A percentile compares a stretch with the other conserved stretches of the same genome.
These are phyloP conservation scores for Setipinna tenuifilis DNA, from an alignment of 2,797 vertebrate genomes.

Conservation along the genomic window DNA sequence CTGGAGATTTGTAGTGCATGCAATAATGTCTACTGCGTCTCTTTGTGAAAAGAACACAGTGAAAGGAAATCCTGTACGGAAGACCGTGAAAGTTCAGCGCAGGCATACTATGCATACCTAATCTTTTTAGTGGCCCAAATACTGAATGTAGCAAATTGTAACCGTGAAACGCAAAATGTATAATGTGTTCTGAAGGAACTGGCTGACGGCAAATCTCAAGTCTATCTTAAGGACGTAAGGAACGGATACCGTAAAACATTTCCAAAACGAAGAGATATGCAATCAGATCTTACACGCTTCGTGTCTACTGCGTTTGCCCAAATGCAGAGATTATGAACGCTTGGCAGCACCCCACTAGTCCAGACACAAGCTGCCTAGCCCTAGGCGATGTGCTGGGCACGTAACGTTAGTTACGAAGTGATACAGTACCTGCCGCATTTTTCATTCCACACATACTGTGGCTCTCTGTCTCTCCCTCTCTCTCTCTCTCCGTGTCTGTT, in stretches of 20 bases:
- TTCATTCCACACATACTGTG: neutral
- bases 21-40: neutral
- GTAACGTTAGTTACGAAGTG: conserved; percentile 1
- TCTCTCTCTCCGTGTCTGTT: too few relatives aligned
- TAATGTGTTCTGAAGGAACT: neutral
- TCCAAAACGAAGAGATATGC: neutral
- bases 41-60: neutral
- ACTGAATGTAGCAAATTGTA: neutral
- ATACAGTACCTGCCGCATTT: conserved; percentile 9
- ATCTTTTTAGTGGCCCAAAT: neutral
- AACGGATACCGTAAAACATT: neutral
- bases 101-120: neutral
- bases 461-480: neutral
- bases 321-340: conserved; percentile 17
- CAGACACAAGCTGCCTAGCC: conserved; percentile 8
- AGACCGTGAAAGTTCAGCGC: conserved; percentile 13
- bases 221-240: neutral
- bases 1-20: neutral
- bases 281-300: neutral
- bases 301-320: neutral
- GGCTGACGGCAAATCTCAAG: neutral
- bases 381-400: neutral
- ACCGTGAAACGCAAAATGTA: neutral
- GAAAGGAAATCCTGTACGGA: neutral
- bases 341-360: conserved; percentile 7